Conservation (phyloP, 2,888 invertebrate species). For the Blastobasis adustella region DNA sequence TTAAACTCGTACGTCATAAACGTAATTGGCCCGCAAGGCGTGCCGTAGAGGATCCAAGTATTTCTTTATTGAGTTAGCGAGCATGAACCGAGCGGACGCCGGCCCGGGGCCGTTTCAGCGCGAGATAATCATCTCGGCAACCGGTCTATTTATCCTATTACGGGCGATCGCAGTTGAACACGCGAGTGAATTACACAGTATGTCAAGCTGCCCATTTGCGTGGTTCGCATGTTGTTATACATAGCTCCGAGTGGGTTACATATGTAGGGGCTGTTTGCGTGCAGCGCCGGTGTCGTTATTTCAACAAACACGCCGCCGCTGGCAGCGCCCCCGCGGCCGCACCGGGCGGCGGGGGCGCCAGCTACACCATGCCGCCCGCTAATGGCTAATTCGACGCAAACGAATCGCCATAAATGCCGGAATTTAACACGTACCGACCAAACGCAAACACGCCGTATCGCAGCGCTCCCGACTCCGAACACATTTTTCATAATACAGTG, state of each 20-base stretch:
- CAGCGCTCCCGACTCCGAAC: not conserved
- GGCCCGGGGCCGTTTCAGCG: not conserved
- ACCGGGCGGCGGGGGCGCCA: not conserved
- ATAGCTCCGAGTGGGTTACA: not conserved
- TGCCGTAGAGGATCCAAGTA: not conserved
- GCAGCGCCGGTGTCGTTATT: constrained; percentile 27
- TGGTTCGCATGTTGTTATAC: not conserved
- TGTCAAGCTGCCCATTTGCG: constrained; percentile 2
- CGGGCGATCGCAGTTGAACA: constrained; percentile 5
- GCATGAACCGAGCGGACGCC: not conserved
- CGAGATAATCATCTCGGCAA: constrained; percentile 3
- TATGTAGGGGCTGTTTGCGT: constrained; percentile 10
- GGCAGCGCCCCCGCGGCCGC: constrained; percentile 12
- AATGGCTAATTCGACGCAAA: constrained; percentile 27
- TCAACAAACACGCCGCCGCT: constrained; percentile 22
- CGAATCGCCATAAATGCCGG: constrained; percentile 21
- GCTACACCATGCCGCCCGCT: constrained; percentile 14
- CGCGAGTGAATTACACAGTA: constrained; percentile 5
- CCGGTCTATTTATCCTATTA: constrained; percentile 7
- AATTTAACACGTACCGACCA: constrained; percentile 11
- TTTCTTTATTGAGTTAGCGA: not conserved
- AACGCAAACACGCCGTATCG: not conserved
- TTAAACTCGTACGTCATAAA: not conserved
- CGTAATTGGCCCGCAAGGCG: not conserved
- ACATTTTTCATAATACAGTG: too few species aligned